phyloP scores from a whole-genome alignment of 2,113 vertebrate species.

The Megaptera novaeangliae region DNA sequence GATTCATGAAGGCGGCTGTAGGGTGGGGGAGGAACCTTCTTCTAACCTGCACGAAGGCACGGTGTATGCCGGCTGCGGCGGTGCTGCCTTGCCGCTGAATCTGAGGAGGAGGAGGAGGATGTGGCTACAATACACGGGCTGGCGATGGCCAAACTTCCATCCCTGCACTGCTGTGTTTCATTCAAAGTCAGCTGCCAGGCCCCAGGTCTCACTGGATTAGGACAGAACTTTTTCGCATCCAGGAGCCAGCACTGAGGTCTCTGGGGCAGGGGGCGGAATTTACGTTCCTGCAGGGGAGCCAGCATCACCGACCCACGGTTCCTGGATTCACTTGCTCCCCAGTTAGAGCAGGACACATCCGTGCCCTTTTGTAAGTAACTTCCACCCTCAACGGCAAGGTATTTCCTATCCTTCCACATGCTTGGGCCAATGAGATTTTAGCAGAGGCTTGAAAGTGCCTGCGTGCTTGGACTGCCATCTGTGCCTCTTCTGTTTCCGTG shows the following conservation, averaged over 20 bases:
- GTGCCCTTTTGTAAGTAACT: rapidly evolving
- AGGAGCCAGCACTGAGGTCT: background rate
- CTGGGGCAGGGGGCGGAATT: background rate
- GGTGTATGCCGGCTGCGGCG: rapidly evolving
- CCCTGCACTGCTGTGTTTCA: background rate
- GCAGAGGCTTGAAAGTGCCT: background rate
- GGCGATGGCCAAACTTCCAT: background rate
- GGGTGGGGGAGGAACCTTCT: background rate
- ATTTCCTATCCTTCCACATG: too few relatives aligned
- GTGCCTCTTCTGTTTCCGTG: background rate
- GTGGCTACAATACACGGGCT: background rate
- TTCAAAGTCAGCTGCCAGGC: background rate
- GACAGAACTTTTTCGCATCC: background rate
- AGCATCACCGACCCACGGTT: rapidly evolving
- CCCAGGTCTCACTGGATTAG: background rate
- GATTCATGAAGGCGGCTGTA: background rate
- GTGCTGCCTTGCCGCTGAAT: background rate
- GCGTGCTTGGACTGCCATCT: too few relatives aligned
- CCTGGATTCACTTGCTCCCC: background rate
- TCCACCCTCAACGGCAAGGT: rapidly evolving
- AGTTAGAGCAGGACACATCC: background rate
- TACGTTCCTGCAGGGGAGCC: background rate
- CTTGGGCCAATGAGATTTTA: background rate
- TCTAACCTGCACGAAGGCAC: background rate
- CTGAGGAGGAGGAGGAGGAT: too few relatives aligned